Base-by-base conservation (phyloP, 2,113 vertebrate species). In the Rhea americana region DNA sequence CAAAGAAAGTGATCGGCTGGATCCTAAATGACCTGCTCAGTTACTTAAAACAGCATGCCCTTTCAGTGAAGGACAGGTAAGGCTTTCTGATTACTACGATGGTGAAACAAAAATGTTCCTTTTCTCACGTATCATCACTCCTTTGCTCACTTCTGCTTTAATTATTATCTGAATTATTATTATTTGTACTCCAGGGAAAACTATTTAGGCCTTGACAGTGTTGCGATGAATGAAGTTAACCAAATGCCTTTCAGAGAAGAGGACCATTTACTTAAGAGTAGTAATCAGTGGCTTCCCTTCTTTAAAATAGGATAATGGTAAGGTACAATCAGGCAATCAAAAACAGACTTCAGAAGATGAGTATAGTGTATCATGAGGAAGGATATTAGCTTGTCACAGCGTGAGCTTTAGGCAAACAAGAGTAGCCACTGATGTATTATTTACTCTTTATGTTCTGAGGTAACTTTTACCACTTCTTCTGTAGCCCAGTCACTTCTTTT, bases 1-100 rank as follows among this genome's bases (percentile, higher is more conserved):
- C 99, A 9, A 98, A 98, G 96, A 99, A 98, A 91, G 99, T 99
- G 96, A 98, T 99, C 47, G 98, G 98, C 95, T 99, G 99, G 99
- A 96, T 99, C 96, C 97, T 98, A 25, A 98, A 99, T 1, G 97
- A 98, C 91, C 95, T 99, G 21, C 94, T 99, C 93, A 97, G 98
- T 70, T 97, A 98, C 79, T 97, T 99, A 94, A 99, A 98, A 91
- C 97, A 98, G 21, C 95, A 97, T 93, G 98, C 97, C 91, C 95
- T 98, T 70, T 96, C 97, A 32, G 97, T 99, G 89, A 97, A 98
- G 83, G 98, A 99, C 96, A 99, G 99, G 99, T 99, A 95, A 98
- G 98, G 91, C 37, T 82, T 93, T 86, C 39, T 74, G 53, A 39
- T 59, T 88, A 21, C 35, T 78, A 5, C 70, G 39, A 37, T 19